Percentiles rank a stretch among this genome's conserved stretches.
Conservation (phyloP, 1,140 invertebrate species). For the Lamellibrachia luymesi region DNA sequence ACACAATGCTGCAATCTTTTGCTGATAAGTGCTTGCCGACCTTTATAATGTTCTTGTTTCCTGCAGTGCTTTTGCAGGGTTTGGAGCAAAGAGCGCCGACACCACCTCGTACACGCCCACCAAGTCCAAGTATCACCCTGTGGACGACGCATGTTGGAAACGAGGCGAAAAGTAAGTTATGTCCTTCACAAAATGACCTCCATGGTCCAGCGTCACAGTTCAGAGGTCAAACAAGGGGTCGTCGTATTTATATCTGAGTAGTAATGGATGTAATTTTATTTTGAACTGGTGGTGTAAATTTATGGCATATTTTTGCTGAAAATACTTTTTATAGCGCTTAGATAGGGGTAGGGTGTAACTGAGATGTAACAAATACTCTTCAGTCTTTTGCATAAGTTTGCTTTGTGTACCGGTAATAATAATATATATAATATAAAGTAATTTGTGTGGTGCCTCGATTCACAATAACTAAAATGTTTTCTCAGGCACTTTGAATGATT, state of each 20-base stretch:
- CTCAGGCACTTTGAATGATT: neutral
- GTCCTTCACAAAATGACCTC: neutral
- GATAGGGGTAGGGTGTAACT: neutral
- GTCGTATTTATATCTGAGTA: neutral
- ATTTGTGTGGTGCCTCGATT: neutral
- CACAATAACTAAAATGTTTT: neutral
- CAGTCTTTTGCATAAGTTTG: too few relatives aligned
- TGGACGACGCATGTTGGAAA: constrained; percentile 87
- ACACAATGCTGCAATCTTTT: neutral
- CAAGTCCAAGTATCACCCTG: constrained; percentile 78
- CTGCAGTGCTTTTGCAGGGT: constrained; percentile 10
- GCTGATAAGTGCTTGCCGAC: neutral
- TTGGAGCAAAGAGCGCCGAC: constrained; percentile 15
- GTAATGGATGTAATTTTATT: neutral
- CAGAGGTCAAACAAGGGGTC: neutral
- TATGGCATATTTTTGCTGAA: neutral
- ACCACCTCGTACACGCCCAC: constrained; percentile 72
- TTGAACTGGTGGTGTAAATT: neutral
- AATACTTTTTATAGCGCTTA: neutral
- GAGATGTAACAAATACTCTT: neutral
- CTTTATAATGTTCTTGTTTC: neutral
- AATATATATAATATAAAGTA: too few relatives aligned
- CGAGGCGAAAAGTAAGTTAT: constrained; percentile 67
- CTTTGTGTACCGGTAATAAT: too few relatives aligned
- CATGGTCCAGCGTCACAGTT: neutral